Conservation (phyloP, 2,888 invertebrate species). For the Poecilobothrus nobilitatus region DNA sequence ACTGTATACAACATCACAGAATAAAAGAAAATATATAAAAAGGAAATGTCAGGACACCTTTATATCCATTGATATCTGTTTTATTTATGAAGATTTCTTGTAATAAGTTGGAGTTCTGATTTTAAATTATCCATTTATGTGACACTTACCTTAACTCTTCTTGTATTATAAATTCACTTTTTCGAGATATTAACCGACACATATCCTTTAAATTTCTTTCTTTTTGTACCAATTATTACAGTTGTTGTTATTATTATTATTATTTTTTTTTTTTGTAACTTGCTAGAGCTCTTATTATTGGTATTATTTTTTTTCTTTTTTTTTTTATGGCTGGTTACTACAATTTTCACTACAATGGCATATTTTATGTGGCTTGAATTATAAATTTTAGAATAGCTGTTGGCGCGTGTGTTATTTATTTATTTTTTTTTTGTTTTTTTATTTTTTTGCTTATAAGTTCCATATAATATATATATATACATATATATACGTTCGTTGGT, state of each 20-base stretch:
- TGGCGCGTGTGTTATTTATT: constrained; percentile 1
- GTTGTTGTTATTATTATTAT: not conserved
- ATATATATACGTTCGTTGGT: no score
- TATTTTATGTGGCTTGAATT: constrained; percentile 3
- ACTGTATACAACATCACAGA: no score
- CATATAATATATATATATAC: no score
- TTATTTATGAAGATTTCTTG: constrained; percentile 2
- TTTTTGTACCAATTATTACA: not conserved
- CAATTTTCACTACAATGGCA: not conserved
- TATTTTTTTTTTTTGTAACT: not conserved
- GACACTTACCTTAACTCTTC: constrained; percentile 8
- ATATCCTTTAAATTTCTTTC: not conserved
- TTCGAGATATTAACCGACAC: constrained; percentile 6
- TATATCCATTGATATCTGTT: not conserved
- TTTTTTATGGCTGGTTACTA: not conserved
- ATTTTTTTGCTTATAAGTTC: not conserved
- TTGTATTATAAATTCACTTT: constrained; percentile 6
- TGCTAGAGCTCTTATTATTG: no score
- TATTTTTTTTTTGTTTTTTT: not conserved
- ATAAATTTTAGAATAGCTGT: not conserved
- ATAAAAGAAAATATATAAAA: not conserved
- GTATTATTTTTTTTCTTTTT: no score
- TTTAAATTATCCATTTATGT: constrained; percentile 10
- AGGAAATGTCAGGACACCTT: constrained; percentile 4
- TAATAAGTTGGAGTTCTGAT: constrained; percentile 5